Evolutionary conservation across 2,888 invertebrate genomes (phyloP).

Genomic region (Euspilapteryx auroguttella): DNA sequence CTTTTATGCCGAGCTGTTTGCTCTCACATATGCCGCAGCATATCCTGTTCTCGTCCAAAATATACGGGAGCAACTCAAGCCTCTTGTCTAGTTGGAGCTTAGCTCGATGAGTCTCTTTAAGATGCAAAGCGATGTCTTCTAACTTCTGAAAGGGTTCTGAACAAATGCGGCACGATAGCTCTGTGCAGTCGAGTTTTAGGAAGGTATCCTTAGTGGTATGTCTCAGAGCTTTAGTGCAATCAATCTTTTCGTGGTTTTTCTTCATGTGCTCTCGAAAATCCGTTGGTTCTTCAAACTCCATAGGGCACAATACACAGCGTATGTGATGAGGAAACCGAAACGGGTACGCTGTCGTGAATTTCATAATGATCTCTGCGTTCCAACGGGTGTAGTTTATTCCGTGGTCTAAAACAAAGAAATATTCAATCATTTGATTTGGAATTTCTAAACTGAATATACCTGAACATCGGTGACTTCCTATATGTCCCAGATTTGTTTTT

Average conservation of each 20-base stretch:
- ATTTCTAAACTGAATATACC: no score
- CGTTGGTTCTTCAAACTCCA: constrained; percentile 19
- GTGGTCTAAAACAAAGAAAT: constrained; percentile 37
- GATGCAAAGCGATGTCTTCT: background rate
- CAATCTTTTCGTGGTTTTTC: constrained; percentile 18
- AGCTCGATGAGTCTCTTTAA: background rate
- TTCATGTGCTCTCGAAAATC: constrained; percentile 26
- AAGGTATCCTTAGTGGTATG: constrained; percentile 11
- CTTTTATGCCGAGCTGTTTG: background rate
- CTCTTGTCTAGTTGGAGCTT: background rate
- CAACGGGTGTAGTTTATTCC: constrained; percentile 25
- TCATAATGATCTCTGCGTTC: constrained; percentile 32
- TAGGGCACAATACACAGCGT: constrained; percentile 33
- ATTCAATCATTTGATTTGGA: background rate
- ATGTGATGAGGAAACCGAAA: constrained; percentile 31
- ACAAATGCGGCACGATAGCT: constrained; percentile 16
- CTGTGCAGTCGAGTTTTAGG: constrained; percentile 22
- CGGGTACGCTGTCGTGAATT: constrained; percentile 31
- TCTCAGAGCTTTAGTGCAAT: no score
- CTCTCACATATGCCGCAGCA: constrained; percentile 2
- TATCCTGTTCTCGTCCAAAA: background rate
- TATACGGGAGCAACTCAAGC: constrained; percentile 2
- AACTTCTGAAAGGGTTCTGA: constrained; percentile 2
- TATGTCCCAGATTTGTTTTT: no score
- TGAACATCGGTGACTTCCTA: no score